Base-by-base conservation (phyloP, 1,140 invertebrate genomes). In the Hylaeus volcanicus region DNA sequence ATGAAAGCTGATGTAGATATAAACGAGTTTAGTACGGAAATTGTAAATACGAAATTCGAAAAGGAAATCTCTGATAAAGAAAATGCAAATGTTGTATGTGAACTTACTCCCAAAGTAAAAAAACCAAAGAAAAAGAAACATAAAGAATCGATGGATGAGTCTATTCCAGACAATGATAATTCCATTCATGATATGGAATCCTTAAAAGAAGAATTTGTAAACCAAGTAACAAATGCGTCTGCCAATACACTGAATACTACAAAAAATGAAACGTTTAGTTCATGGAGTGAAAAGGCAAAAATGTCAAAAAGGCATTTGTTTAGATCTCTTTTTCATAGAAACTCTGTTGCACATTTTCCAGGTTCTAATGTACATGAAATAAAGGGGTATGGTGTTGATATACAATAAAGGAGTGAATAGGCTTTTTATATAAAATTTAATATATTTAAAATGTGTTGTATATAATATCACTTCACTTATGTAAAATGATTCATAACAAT, bases 331-430 rank as follows among this genome's bases (percentile, higher is more conserved):
- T 93, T 93, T 51, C 15, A 85, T 11, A 86, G 79, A 53, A 90
- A 84, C 72, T 87, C 89, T 14, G 63, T 88, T 48, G 56, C 87
- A 60, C 43, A 91, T 11, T 93, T 93, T 71, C 70, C 74, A 63
- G 92, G 92, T 3, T 91, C 92, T 3, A 93, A 93, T 83, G 83
- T 93, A 14, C 87, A 90, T 77, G 86, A 91, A 66, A 89, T 93
- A 51, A 88, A 88, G 73, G 92, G 92, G 63, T 93, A 93, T 78
- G 92, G 91, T 11, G 41, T 5, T 8, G 15, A 85, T 61, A 51
- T 82, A 53, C 3, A 68, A n/a, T 53, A 1, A 5, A 41, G 8
- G n/a, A 51, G 3, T 68, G 60, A 12, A 0, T 64, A 56, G 12
- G 55, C 14, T 45, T 74, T 12, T 64, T 4, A 12, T 58, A 26